Conservation (phyloP, 2,888 invertebrate species). For the Chymomyza fuscimana region DNA sequence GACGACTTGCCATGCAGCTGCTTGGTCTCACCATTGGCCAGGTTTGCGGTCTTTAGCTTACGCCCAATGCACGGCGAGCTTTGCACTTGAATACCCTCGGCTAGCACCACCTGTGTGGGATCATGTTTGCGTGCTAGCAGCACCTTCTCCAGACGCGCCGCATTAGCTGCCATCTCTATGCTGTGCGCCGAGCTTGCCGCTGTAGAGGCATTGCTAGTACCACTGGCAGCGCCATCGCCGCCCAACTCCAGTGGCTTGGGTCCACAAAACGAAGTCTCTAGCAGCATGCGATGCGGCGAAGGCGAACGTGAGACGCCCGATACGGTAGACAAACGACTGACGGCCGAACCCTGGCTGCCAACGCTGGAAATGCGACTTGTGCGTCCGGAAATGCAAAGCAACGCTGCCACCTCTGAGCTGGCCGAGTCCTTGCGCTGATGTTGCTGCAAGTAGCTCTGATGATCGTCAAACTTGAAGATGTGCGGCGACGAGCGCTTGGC, state of each 20-base stretch:
- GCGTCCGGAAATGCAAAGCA: conserved; percentile 88
- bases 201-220: conserved; percentile 49
- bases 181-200: conserved; percentile 58
- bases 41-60: conserved; percentile 51
- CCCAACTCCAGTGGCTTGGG: conserved; percentile 85
- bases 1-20: conserved; percentile 23
- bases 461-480: conserved; percentile 80
- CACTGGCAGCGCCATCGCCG: conserved; percentile 80
- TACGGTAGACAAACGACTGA: conserved; percentile 82
- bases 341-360: conserved; percentile 88
- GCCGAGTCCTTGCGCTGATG: conserved; percentile 87
- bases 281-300: conserved; percentile 93
- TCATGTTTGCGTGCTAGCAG: conserved; percentile 84
- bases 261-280: conserved; percentile 95
- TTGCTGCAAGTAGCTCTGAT: conserved; percentile 81
- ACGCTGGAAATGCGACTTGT: conserved; percentile 91
- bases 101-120: conserved; percentile 84
- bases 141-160: conserved; percentile 82
- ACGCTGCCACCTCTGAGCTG: conserved; percentile 87
- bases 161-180: conserved; percentile 52
- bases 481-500: conserved; percentile 79
- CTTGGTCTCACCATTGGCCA: conserved; percentile 69
- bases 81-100: conserved; percentile 83
- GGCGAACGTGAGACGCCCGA: conserved; percentile 86
- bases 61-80: conserved; percentile 62